Percentiles rank a stretch among this genome's conserved stretches.
Conservation (phyloP, 2,888 invertebrate genomes). For the Coecobrya sp. region DNA sequence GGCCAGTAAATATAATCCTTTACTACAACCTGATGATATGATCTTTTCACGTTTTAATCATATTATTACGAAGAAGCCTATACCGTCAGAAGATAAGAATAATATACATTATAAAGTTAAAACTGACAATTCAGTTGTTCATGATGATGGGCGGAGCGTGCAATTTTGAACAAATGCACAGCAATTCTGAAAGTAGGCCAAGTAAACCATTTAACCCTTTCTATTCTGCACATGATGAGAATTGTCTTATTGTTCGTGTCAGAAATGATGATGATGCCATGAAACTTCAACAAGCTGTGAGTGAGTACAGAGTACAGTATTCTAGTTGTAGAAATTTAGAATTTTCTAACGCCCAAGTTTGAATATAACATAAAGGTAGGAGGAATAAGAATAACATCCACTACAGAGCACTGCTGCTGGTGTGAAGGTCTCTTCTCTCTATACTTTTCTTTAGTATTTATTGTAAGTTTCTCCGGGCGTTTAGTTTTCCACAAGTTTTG, state of each 20-base stretch:
- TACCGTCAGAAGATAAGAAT: no score
- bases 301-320: no score
- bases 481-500: not conserved
- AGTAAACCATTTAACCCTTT: constrained; percentile 6
- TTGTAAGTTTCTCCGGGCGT: not conserved
- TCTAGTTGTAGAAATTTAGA: no score
- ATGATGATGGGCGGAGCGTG: constrained; percentile 20
- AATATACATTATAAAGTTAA: no score
- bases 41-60: no score
- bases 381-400: not conserved
- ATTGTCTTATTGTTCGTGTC: constrained; percentile 20
- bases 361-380: not conserved
- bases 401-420: not conserved
- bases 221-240: not conserved
- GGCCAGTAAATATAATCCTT: no score
- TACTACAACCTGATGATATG: no score
- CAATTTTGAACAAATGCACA: not conserved
- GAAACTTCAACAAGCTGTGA: not conserved
- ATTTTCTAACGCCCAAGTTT: not conserved
- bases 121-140: not conserved
- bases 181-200: not conserved
- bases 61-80: no score
- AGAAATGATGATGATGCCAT: constrained; percentile 3
- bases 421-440: not conserved
- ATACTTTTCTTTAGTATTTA: not conserved